Evolutionary conservation across 1,140 invertebrate species (phyloP), one percentile per base, ranked within the genome.

Genomic region (Diabrotica virgifera): DNA sequence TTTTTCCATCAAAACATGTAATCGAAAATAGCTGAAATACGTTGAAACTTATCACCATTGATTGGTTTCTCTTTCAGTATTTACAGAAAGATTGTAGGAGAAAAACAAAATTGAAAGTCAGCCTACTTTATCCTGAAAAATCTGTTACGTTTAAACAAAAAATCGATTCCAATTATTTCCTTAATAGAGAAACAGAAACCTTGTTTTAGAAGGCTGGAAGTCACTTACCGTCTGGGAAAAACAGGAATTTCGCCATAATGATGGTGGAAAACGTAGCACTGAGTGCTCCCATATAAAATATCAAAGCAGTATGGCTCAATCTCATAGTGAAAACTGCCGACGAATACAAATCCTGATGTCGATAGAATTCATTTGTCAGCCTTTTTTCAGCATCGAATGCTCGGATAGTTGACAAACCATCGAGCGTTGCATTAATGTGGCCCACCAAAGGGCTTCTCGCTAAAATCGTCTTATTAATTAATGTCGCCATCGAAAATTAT

Each of bases 331-430:
- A 81, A 50, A 24, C 14, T 11, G 86, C 85, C 10, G 86, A 85
- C 59, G 86, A 87, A 70, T 89, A 87, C 14, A 87, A 67, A 74
- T 89, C 85, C 85, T 94, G 89, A 76, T 89, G 86, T 66, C 85
- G 86, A 72, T 93, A 90, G 71, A 93, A 94, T 79, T 93, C 89
- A 37, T 87, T 79, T 69, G 90, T 89, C 6, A 96, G 84, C 62
- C 89, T 87, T 68, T 87, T 82, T 77, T 95, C 85, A 0, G 89
- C 88, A 37, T 84, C 82, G 70, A 92, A 95, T 0, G 94, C 93
- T 63, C 95, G 82, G 59, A 98, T 94, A 0, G 94, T 96, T 0
- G 90, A 85, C 36, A 97, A 81, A 6, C 95, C 95, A 78, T 93
- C 90, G 0, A 97, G 80, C 0, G 94, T 90, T 24, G 93, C 88